These are phyloP conservation scores for Agapornis canus DNA, from an alignment of 2,797 vertebrate species.

Conservation along the genomic window DNA sequence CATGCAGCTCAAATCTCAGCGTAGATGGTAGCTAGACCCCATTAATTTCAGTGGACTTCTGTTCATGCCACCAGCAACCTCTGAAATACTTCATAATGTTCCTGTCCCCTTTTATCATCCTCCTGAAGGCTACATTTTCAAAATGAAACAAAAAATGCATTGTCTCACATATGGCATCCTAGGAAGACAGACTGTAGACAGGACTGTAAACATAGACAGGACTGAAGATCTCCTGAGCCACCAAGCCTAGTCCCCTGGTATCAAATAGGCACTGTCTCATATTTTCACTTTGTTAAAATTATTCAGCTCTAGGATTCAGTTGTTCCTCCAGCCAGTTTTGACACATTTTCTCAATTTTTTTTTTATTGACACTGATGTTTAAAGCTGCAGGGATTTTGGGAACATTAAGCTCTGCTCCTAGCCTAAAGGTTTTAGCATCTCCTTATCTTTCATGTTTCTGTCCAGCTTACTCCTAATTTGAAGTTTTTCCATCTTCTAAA, in stretches of 20 bases:
- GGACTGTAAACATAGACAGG: background rate
- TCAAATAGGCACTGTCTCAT: background rate
- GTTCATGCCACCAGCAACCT: background rate
- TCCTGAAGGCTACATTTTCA: background rate
- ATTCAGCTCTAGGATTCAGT: conserved; percentile 18
- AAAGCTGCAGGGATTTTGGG: conserved; percentile 10
- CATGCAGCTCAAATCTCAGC: background rate
- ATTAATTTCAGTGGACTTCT: background rate
- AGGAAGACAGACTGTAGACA: background rate
- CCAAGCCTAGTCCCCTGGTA: background rate
- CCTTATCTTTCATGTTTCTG: conserved; percentile 33
- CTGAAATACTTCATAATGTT: background rate
- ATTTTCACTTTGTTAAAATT: conserved; percentile 8
- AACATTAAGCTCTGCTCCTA: conserved; percentile 38
- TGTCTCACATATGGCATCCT: background rate
- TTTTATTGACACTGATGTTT: conserved; percentile 4
- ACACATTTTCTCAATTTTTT: background rate
- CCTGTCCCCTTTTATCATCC: background rate
- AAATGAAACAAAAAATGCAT: background rate
- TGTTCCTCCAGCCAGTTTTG: background rate
- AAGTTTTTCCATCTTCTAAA: conserved; percentile 21
- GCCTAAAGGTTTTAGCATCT: conserved; percentile 30
- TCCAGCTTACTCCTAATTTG: conserved; percentile 45
- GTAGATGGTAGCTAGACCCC: background rate
- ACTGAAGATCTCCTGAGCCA: background rate